These are phyloP conservation scores for Chalcosyrphus nemorum DNA, from an alignment of 2,888 invertebrate species.

Conservation along the genomic window DNA sequence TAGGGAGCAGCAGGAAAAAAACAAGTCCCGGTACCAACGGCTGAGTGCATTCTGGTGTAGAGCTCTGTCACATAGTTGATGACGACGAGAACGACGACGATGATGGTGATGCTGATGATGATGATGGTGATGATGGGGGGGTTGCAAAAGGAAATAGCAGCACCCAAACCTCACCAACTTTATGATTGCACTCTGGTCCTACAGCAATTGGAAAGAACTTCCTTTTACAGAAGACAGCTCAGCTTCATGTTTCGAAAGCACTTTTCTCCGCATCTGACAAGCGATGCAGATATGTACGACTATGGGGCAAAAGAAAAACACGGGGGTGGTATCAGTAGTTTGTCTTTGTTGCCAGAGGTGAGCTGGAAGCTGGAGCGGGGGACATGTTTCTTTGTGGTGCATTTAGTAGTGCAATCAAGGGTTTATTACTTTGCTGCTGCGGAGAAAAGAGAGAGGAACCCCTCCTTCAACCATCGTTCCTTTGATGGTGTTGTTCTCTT, in stretches of 20 bases:
- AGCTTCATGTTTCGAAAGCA: constrained; percentile 51
- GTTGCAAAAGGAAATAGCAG: constrained; percentile 53
- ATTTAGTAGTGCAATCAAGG: constrained; percentile 70
- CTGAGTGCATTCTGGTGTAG: constrained; percentile 70
- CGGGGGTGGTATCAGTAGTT: not conserved
- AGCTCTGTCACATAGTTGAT: constrained; percentile 71
- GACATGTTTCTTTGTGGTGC: constrained; percentile 61
- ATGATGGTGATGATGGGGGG: constrained; percentile 73
- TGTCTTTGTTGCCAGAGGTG: constrained; percentile 4
- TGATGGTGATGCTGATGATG: constrained; percentile 23
- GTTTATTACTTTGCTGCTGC: constrained; percentile 69
- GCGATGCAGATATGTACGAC: constrained; percentile 27
- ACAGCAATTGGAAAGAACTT: constrained; percentile 65
- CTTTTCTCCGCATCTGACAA: constrained; percentile 61
- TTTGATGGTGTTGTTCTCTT: not conserved
- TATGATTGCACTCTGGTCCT: constrained; percentile 58
- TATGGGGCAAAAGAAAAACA: no score
- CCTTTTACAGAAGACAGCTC: constrained; percentile 57
- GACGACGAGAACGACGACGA: constrained; percentile 76
- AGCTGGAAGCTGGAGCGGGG: not conserved
- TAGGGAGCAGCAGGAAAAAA: constrained; percentile 16
- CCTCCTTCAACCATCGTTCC: no score
- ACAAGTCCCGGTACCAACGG: constrained; percentile 62
- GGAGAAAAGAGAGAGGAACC: not conserved
- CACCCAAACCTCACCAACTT: constrained; percentile 36